Percentiles rank a stretch among this genome's conserved stretches.
Evolutionary conservation across 2,888 invertebrate genomes (phyloP).

Genomic region (Baronia brevicornis): DNA sequence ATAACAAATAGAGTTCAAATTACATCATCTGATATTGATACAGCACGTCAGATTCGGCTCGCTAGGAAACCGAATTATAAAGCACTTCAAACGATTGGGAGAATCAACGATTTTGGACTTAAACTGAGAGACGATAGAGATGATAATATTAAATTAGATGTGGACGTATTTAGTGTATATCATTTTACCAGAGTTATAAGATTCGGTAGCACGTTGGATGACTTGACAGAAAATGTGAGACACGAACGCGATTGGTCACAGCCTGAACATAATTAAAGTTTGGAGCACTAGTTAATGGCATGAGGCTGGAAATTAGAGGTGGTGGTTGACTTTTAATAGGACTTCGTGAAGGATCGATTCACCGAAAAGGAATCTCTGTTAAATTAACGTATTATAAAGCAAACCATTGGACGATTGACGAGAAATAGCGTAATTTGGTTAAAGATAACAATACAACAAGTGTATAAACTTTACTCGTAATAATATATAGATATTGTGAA

Average conservation of each 20-base stretch:
- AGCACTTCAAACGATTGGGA: constrained; percentile 33
- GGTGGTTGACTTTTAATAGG: constrained; percentile 71
- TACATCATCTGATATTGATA: constrained; percentile 35
- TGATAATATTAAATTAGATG: constrained; percentile 25
- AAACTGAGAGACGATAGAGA: constrained; percentile 36
- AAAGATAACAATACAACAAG: constrained; percentile 12
- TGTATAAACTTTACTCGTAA: constrained; percentile 3
- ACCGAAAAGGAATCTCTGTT: constrained; percentile 56
- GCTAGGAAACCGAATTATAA: constrained; percentile 35
- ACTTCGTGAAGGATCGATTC: constrained; percentile 64
- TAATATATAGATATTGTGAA: no score
- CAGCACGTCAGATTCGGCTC: constrained; percentile 44
- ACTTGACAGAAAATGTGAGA: constrained; percentile 69
- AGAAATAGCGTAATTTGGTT: constrained; percentile 23
- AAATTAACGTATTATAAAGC: constrained; percentile 40
- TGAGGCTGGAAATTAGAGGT: constrained; percentile 67
- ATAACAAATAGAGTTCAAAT: constrained; percentile 54
- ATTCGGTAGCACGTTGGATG: constrained; percentile 74
- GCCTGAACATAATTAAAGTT: constrained; percentile 75
- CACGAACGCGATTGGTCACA: constrained; percentile 75
- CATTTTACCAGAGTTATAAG: constrained; percentile 38
- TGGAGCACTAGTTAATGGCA: constrained; percentile 72
- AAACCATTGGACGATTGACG: constrained; percentile 20
- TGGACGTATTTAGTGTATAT: constrained; percentile 24
- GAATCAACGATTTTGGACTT: constrained; percentile 39